Evolutionary conservation across 2,888 invertebrate genomes (phyloP).

Genomic region (Halictus quadricinctus): DNA sequence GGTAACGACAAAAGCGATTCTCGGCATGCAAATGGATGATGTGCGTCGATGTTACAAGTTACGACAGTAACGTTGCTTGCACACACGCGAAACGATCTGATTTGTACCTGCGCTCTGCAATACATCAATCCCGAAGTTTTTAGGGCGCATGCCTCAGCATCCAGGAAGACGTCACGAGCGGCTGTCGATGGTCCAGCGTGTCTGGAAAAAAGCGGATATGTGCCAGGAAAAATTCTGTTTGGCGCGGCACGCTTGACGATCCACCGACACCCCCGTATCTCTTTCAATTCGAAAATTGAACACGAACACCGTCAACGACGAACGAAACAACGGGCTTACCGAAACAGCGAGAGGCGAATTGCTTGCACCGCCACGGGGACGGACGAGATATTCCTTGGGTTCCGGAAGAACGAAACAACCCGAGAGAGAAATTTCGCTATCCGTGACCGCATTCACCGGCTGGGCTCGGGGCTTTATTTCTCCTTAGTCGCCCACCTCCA

Average conservation of each 20-base stretch:
- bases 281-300: background rate
- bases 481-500: slow-evolving; percentile 71
- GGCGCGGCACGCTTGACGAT: background rate
- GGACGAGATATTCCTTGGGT: slow-evolving; percentile 4
- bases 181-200: slow-evolving; percentile 53
- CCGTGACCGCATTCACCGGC: slow-evolving; percentile 74
- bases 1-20: background rate
- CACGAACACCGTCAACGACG: background rate
- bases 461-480: slow-evolving; percentile 77
- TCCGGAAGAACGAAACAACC: slow-evolving; percentile 37
- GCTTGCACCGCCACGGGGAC: background rate
- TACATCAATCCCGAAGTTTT: slow-evolving; percentile 80
- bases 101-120: slow-evolving; percentile 81
- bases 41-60: slow-evolving; percentile 13
- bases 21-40: slow-evolving; percentile 23
- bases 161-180: slow-evolving; percentile 75
- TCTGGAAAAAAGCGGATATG: slow-evolving; percentile 28
- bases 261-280: background rate
- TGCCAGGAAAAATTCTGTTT: background rate
- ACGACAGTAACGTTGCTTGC: slow-evolving; percentile 30
- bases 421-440: slow-evolving; percentile 69
- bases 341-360: background rate
- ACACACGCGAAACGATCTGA: slow-evolving; percentile 53
- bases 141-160: slow-evolving; percentile 81
- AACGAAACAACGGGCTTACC: slow-evolving; percentile 11